phyloP scores from a whole-genome alignment of 2,113 vertebrate genomes.

The Platysternon megacephalum region DNA sequence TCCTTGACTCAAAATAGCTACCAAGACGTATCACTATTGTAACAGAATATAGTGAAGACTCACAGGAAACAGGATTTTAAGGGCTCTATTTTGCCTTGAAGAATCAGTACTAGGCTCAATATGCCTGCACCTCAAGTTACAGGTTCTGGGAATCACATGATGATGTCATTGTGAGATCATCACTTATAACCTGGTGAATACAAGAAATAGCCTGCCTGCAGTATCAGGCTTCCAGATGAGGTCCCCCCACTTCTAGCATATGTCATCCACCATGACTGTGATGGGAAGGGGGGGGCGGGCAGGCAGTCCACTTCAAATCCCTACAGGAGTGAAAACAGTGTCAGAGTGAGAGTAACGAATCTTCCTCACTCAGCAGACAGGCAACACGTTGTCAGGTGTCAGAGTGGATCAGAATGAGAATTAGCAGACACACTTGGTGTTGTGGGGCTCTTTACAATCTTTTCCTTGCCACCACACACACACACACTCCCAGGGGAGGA shows the following conservation, averaged over 20 bases:
- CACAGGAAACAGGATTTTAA: background rate
- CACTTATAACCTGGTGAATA: background rate
- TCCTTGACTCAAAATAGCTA: background rate
- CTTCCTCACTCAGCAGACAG: background rate
- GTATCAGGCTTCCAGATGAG: background rate
- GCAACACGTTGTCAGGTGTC: background rate
- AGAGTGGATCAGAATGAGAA: background rate
- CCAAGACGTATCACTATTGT: background rate
- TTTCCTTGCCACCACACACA: background rate
- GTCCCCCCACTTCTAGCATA: background rate
- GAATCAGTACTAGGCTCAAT: background rate
- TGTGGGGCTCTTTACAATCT: background rate
- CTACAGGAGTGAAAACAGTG: background rate
- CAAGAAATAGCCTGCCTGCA: background rate
- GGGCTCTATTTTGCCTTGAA: background rate
- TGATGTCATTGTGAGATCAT: background rate
- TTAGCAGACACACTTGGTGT: background rate
- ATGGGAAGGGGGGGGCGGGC: background rate
- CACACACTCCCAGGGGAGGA: background rate
- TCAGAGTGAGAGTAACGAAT: background rate
- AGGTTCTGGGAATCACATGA: background rate
- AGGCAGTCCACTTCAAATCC: background rate
- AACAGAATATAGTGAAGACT: background rate
- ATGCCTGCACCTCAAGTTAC: background rate
- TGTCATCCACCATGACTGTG: background rate